Conservation (phyloP, 2,888 invertebrate species). For the Lasius platythorax region DNA sequence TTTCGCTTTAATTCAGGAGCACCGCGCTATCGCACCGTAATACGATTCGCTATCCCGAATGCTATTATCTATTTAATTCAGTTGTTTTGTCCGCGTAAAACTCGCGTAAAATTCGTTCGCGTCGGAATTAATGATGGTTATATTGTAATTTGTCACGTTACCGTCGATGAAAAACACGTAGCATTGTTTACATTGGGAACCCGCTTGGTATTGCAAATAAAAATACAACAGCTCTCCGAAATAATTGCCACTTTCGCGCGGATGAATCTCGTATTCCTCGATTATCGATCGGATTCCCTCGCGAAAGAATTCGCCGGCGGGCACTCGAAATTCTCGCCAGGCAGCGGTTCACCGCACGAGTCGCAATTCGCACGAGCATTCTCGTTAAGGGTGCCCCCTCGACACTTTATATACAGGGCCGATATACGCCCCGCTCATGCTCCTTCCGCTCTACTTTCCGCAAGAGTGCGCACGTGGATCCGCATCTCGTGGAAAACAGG, state of each 20-base stretch:
- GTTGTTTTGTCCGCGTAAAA: neutral
- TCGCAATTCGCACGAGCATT: constrained; percentile 45
- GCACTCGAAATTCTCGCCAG: constrained; percentile 35
- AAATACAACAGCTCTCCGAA: neutral
- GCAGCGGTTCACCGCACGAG: constrained; percentile 28
- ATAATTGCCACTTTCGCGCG: constrained; percentile 60
- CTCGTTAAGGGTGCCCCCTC: constrained; percentile 42
- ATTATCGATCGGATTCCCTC: constrained; percentile 51
- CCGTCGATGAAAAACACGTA: neutral
- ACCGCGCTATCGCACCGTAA: neutral
- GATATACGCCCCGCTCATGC: constrained; percentile 55
- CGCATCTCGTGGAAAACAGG: constrained; percentile 62
- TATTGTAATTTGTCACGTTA: neutral
- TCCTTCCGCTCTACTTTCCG: constrained; percentile 68
- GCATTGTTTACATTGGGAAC: constrained; percentile 2
- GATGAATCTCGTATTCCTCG: constrained; percentile 60
- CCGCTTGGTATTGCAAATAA: constrained; percentile 1
- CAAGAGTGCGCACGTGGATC: constrained; percentile 64
- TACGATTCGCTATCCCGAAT: neutral
- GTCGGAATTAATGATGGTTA: neutral
- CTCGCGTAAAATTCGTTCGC: neutral
- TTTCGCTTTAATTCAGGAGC: constrained; percentile 12
- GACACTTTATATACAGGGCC: constrained; percentile 41
- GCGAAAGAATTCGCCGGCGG: constrained; percentile 36
- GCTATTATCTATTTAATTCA: neutral